Evolutionary conservation across 2,888 invertebrate species (phyloP).

Genomic region (Hyposoter didymator): DNA sequence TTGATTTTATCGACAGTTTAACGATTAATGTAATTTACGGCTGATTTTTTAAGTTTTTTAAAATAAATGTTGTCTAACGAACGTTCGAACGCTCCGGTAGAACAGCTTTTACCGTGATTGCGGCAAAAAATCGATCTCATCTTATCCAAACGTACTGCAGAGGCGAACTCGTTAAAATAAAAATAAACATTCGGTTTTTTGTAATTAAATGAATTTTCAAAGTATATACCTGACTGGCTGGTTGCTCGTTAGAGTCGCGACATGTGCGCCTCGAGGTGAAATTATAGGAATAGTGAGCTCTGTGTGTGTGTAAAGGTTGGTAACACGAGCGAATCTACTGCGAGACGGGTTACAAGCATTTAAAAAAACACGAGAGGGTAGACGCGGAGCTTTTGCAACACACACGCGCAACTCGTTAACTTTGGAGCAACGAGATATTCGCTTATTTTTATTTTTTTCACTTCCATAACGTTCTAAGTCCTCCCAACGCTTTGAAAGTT

Average conservation of each 20-base stretch:
- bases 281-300: constrained; percentile 33
- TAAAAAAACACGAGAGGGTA: constrained; percentile 9
- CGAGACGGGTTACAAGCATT: constrained; percentile 29
- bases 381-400: constrained; percentile 14
- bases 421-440: constrained; percentile 23
- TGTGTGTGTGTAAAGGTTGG: not conserved
- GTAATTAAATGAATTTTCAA: constrained; percentile 11
- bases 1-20: not conserved
- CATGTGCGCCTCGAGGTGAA: constrained; percentile 16
- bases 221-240: constrained; percentile 18
- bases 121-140: not conserved
- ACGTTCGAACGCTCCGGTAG: not conserved
- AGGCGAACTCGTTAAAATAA: not conserved
- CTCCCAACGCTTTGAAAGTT: constrained; percentile 19
- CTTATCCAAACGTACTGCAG: not conserved
- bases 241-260: constrained; percentile 35
- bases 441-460: not conserved
- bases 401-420: constrained; percentile 39
- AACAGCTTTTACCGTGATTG: not conserved
- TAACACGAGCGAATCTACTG: constrained; percentile 10
- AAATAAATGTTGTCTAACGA: not conserved
- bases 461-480: not conserved
- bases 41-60: not conserved
- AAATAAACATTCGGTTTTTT: constrained; percentile 1
- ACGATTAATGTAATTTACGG: not conserved